Percentiles rank a stretch among this genome's conserved stretches.
phyloP scores from a whole-genome alignment of 2,113 vertebrate species.

The Nannobrachium achirus region DNA sequence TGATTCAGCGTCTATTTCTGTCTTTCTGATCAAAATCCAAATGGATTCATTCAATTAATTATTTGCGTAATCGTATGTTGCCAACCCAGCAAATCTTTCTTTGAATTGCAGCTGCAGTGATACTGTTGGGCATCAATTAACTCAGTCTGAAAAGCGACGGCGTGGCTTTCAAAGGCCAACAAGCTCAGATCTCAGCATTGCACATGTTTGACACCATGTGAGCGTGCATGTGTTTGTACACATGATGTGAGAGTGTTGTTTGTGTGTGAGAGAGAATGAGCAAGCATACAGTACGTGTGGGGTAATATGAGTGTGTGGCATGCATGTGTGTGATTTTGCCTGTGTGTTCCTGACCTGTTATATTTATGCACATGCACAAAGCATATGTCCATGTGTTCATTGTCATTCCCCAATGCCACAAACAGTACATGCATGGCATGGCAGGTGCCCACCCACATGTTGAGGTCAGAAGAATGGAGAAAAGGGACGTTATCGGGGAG shows the following conservation, averaged over 20 bases:
- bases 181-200: conserved; percentile 56
- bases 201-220: conserved; percentile 57
- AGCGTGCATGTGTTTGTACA: conserved; percentile 52
- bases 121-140: conserved; percentile 38
- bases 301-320: no score
- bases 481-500: conserved; percentile 5
- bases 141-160: conserved; percentile 33
- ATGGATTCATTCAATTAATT: conserved; percentile 47
- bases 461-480: not conserved
- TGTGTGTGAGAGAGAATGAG: conserved; percentile 14
- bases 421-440: not conserved
- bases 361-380: not conserved
- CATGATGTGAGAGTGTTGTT: conserved; percentile 30
- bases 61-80: conserved; percentile 2
- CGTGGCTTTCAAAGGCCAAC: conserved; percentile 55
- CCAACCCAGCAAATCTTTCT: conserved; percentile 2
- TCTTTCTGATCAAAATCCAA: conserved; percentile 46
- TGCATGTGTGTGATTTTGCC: not conserved
- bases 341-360: not conserved
- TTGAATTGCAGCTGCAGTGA: conserved; percentile 2
- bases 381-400: not conserved
- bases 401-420: not conserved
- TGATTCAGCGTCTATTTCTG: conserved; percentile 28
- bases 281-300: conserved; percentile 7
- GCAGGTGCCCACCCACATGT: not conserved